Conservation (phyloP, 2,113 vertebrate genomes). For the Syngnathus floridae region DNA sequence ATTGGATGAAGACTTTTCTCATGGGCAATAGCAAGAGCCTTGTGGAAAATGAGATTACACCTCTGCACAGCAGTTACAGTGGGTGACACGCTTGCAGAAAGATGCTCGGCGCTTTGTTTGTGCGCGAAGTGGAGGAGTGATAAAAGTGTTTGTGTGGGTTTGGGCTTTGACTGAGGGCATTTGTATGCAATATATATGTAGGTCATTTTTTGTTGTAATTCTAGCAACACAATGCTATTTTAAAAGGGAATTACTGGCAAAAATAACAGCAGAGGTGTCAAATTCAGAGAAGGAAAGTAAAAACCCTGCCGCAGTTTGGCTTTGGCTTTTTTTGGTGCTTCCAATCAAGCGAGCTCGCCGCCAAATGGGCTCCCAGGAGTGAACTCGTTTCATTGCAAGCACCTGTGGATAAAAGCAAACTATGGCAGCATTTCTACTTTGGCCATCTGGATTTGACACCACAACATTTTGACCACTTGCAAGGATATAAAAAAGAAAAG, state of each 20-base stretch:
- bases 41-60: constrained; percentile 66
- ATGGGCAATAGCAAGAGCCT: constrained; percentile 46
- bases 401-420: no score
- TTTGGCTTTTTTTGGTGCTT: no score
- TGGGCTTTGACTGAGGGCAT: background rate
- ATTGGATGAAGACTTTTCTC: constrained; percentile 67
- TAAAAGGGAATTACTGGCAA: background rate
- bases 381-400: no score
- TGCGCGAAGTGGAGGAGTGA: background rate
- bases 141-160: constrained; percentile 5
- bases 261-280: no score
- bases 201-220: constrained; percentile 13
- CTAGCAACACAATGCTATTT: constrained; percentile 17
- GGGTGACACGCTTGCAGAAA: constrained; percentile 19
- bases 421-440: no score
- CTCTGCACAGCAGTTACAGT: constrained; percentile 44
- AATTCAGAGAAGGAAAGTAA: no score
- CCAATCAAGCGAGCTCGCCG: no score
- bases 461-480: background rate
- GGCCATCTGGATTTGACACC: no score
- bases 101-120: constrained; percentile 26
- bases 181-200: background rate
- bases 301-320: no score
- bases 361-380: no score
- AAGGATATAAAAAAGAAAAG: background rate